Evolutionary conservation across 1,140 invertebrate genomes (phyloP).

Genomic region (Bombus confusus): DNA sequence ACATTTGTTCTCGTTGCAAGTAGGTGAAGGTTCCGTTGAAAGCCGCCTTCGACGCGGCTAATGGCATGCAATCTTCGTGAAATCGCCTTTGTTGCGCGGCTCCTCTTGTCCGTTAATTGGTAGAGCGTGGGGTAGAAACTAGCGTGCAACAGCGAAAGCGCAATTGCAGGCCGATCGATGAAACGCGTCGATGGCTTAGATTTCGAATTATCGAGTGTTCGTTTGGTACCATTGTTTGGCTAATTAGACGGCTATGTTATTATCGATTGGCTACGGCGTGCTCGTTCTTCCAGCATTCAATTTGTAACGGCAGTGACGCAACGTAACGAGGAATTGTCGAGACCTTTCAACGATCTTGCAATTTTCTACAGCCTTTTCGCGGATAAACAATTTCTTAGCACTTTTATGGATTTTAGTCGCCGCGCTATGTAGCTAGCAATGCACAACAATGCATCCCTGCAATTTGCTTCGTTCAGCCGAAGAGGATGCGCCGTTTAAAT

Average conservation of each 20-base stretch:
- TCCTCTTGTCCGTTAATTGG: background rate
- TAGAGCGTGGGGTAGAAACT: background rate
- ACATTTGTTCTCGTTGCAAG: slow-evolving; percentile 40
- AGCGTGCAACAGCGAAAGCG: background rate
- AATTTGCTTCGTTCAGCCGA: background rate
- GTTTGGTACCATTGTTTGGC: background rate
- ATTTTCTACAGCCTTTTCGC: background rate
- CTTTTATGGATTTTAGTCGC: background rate
- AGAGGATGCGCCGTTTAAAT: background rate
- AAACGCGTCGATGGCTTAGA: background rate
- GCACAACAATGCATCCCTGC: background rate
- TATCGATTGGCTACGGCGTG: background rate
- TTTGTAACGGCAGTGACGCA: background rate
- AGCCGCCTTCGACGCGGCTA: slow-evolving; percentile 5
- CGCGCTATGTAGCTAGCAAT: background rate
- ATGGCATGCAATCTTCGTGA: background rate
- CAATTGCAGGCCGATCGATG: background rate
- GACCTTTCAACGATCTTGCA: background rate
- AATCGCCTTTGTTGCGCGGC: background rate
- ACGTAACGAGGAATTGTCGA: background rate
- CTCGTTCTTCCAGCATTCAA: background rate
- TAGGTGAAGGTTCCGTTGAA: slow-evolving; percentile 37
- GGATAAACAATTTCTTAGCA: background rate
- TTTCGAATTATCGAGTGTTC: background rate
- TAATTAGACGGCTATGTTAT: background rate